Evolutionary conservation across 1,140 invertebrate genomes (phyloP), one percentile per base, ranked within the genome.

Genomic region (Bombus soroeensis): DNA sequence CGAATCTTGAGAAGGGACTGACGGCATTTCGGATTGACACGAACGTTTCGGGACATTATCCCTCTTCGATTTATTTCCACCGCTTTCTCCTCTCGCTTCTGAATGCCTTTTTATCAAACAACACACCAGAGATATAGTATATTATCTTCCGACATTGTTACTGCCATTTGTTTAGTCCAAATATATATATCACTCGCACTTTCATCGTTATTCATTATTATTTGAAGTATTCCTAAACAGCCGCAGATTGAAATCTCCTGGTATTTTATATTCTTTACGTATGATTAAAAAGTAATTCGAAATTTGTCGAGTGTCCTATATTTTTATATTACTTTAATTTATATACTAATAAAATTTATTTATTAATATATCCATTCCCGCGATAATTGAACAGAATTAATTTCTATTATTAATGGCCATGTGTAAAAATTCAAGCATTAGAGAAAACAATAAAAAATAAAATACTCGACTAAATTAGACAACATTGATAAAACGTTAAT

Each of bases 1-100:
- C 68, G 76, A 85, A 62, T 72, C 32, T 53, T 72, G 76, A 85
- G 34, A 72, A 80, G 68, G 83, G 83, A 85, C 68, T 62, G 76
- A 85, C 83, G 47, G 39, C 68, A n/a, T 80, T 80, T 62, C 28
- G 41, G 39, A 85, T 80, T 72, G 76, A 85, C 83, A 47, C n/a
- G 83, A 85, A 72, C 72, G 70, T 78, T 72, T 66, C 74, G 1
- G 57, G 41, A 34, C 53, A 72, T 83, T 75, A 43, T 39, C 34
- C 68, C 66, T 72, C 41, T 32, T 47, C 39, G 41, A 86, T 86
- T 71, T 73, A 85, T 83, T 83, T 71, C n/a, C 41, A 8, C 5
- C 28, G n/a, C 53, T 10, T 8, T 12, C 18, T n/a, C 10, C 5
- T 1, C n/a, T 68, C 73, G 13, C 18, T 28, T 53, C 9, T 2